phyloP scores from a whole-genome alignment of 2,888 invertebrate genomes.

The Drosophila hamatofila region DNA sequence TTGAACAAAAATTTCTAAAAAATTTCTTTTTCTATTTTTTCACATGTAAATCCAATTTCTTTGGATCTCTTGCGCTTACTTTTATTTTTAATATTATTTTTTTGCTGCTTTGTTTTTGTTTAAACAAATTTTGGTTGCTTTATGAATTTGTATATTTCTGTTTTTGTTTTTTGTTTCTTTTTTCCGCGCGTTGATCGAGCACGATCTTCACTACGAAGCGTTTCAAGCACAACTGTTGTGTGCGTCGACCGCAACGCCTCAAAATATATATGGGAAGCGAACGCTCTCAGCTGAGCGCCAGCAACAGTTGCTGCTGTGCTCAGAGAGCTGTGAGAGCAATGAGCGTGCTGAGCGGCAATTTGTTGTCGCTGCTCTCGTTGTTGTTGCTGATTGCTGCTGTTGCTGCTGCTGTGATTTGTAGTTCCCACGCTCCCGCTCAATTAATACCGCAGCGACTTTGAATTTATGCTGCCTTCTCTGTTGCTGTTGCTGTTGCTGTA shows the following conservation, averaged over 20 bases:
- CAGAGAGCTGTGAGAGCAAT: conserved; percentile 52
- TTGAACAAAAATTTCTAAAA: conserved; percentile 58
- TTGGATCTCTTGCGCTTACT: conserved; percentile 26
- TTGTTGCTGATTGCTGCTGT: conserved; percentile 28
- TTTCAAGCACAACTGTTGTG: conserved; percentile 84
- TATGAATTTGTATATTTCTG: conserved; percentile 28
- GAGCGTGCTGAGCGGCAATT: conserved; percentile 60
- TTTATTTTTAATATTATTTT: not conserved
- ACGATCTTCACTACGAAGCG: conserved; percentile 84
- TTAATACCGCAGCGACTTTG: conserved; percentile 65
- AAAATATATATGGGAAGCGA: conserved; percentile 64
- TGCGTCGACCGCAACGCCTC: conserved; percentile 59
- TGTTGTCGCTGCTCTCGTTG: conserved; percentile 13
- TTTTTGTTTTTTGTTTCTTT: conserved; percentile 18
- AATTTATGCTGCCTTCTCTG: conserved; percentile 58
- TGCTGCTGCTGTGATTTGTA: conserved; percentile 64
- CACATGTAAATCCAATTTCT: conserved; percentile 41
- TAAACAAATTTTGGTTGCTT: conserved; percentile 22
- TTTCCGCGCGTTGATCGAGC: conserved; percentile 59
- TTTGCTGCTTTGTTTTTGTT: conserved; percentile 7
- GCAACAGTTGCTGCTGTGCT: conserved; percentile 44
- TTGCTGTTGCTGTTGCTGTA: not conserved
- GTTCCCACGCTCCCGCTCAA: conserved; percentile 74
- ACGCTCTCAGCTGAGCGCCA: conserved; percentile 32
- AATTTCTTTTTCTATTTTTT: conserved; percentile 63